Percentiles rank a stretch among this genome's conserved stretches.
These are phyloP conservation scores for Euura lappo DNA, from an alignment of 1,140 invertebrate genomes.

Conservation along the genomic window DNA sequence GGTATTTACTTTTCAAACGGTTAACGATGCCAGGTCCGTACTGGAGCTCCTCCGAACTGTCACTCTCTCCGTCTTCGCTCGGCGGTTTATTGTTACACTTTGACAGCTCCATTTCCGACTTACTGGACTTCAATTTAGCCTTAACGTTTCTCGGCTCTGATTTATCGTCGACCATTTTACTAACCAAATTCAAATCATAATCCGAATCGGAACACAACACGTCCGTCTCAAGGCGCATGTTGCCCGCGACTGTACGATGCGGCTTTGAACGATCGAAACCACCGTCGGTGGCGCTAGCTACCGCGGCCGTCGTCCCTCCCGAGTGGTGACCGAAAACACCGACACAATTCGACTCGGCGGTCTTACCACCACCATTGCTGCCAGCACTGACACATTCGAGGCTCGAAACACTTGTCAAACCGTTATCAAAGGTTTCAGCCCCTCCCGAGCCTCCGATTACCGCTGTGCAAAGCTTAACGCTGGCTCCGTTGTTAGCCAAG, in stretches of 20 bases:
- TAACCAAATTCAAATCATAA: constrained; percentile 30
- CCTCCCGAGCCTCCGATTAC: constrained; percentile 24
- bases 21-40: constrained; percentile 93
- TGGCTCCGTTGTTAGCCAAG: constrained; percentile 44
- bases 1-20: constrained; percentile 81
- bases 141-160: not conserved
- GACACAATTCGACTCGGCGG: not conserved
- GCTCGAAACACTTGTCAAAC: not conserved
- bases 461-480: constrained; percentile 35
- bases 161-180: constrained; percentile 5
- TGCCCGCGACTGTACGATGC: constrained; percentile 50
- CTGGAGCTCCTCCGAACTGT: constrained; percentile 78
- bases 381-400: not conserved
- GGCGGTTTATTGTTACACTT: constrained; percentile 30
- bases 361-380: constrained; percentile 3
- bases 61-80: constrained; percentile 58
- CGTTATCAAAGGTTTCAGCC: not conserved
- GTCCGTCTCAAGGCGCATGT: constrained; percentile 58
- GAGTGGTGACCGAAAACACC: not conserved
- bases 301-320: constrained; percentile 15
- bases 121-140: constrained; percentile 1
- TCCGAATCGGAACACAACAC: constrained; percentile 48
- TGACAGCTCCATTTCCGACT: not conserved
- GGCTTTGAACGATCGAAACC: constrained; percentile 9
- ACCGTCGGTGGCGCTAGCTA: constrained; percentile 26